Conservation (phyloP, 2,888 invertebrate species). For the Scaptomyza cyrtandrae region DNA sequence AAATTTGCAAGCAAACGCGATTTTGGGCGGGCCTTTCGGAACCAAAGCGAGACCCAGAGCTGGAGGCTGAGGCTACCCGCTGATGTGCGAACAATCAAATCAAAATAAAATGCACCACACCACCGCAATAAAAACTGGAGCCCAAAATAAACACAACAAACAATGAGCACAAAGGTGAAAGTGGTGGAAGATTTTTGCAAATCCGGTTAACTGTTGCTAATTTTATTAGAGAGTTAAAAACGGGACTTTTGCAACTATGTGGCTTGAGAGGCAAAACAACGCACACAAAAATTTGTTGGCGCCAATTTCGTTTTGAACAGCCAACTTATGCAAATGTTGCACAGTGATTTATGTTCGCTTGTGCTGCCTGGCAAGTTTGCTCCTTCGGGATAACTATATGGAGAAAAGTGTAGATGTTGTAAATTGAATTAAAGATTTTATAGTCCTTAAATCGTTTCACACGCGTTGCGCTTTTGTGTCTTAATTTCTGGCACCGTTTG, state of each 20-base stretch:
- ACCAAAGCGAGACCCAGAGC: constrained; percentile 7
- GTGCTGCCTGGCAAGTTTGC: constrained; percentile 40
- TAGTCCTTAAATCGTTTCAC: constrained; percentile 56
- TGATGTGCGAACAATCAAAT: constrained; percentile 75
- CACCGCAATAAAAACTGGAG: constrained; percentile 46
- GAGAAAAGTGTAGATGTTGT: constrained; percentile 15
- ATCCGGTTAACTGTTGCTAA: constrained; percentile 82
- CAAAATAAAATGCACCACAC: constrained; percentile 73
- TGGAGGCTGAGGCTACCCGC: constrained; percentile 48
- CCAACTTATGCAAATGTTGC: constrained; percentile 73
- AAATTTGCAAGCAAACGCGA: constrained; percentile 63
- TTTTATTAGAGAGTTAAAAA: constrained; percentile 78
- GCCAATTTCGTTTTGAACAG: constrained; percentile 52
- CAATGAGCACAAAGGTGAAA: constrained; percentile 53
- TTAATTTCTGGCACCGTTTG: constrained; percentile 29
- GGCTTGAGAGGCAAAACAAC: constrained; percentile 3
- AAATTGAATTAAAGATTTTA: constrained; percentile 54
- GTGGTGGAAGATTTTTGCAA: constrained; percentile 65
- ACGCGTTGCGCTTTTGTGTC: constrained; percentile 64
- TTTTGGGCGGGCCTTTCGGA: constrained; percentile 41
- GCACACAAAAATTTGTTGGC: constrained; percentile 50
- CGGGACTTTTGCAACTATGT: constrained; percentile 15
- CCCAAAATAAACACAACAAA: constrained; percentile 48
- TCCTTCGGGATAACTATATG: constrained; percentile 53
- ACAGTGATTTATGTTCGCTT: constrained; percentile 60